Conservation (phyloP, 2,888 invertebrate species). For the Cerastis rubricosa region DNA sequence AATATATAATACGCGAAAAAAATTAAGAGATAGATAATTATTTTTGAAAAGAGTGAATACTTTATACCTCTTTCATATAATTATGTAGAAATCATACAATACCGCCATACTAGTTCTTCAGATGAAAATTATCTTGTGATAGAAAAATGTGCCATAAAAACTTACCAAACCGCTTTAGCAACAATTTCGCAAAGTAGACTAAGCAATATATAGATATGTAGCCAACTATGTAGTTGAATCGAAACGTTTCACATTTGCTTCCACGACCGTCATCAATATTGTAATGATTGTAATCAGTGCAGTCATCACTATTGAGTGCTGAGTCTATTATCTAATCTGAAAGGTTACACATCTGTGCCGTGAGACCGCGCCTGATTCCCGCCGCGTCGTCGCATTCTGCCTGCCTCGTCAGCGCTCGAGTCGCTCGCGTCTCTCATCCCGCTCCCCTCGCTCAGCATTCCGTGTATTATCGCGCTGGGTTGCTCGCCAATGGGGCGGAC, state of each 20-base stretch:
- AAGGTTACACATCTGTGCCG: constrained; percentile 22
- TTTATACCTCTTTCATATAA: too few species aligned
- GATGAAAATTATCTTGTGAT: background rate
- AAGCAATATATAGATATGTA: background rate
- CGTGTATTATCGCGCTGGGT: constrained; percentile 40
- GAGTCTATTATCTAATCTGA: background rate
- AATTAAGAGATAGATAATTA: too few species aligned
- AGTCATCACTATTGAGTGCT: constrained; percentile 8
- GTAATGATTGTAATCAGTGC: constrained; percentile 5
- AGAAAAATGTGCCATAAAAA: too few species aligned
- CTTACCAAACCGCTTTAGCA: background rate
- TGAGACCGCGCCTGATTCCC: background rate
- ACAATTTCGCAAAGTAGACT: background rate
- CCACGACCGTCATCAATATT: background rate
- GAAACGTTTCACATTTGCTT: background rate
- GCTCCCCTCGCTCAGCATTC: constrained; percentile 42
- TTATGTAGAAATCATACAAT: background rate
- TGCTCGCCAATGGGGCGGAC: constrained; percentile 41
- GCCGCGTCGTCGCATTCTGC: constrained; percentile 3
- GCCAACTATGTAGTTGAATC: background rate
- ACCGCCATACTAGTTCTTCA: background rate
- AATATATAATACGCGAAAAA: background rate
- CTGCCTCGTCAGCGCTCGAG: constrained; percentile 20
- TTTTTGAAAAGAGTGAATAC: background rate
- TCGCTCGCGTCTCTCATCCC: constrained; percentile 16